Base-by-base conservation (phyloP, 2,797 vertebrate species). In the Ctenopoma multispine region DNA sequence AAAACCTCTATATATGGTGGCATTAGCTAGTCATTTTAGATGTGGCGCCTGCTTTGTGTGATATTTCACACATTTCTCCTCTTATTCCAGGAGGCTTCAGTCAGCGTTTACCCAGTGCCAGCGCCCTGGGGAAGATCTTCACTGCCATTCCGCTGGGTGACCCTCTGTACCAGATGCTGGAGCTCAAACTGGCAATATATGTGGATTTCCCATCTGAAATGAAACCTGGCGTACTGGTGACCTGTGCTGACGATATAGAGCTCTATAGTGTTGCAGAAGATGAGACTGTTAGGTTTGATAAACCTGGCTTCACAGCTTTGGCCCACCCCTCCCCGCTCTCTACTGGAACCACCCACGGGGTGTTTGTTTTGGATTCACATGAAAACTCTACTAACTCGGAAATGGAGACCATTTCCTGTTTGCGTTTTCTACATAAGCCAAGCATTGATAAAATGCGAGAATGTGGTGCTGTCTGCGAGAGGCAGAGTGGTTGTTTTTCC, bases 101-200 rank as follows among this genome's bases (percentile, higher is more conserved):
- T 85, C 97, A 99, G 68, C 96, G 98, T 38, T 91, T 99, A 77
- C 97, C 97, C 38, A 96, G 82, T 61, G 96, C 96, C 10, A 99
- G 97, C 5, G 96, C 96, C 10, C 85, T 99, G 80, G 97, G 98
- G 3, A 99, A 99, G 93, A 95, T 99, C 84, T 98, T 99, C 87
- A 95, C 92, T 0, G 94, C 96, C 5, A n/a, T 99, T 70, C 98
- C 98, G 0, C 54, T 98, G 4, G 97, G 97, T 0, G 83, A 95
- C 0, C 96, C 96, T 0, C 20, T 96, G 64, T 97, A 93, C 84
- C 97, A 99, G 92, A 99, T 99, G 97, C 64, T 99, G 83, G 98
- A 99, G 73, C 92, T 99, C 75, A 99, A 99, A 80, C 89, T 99
- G 59, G 95, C 96, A 79, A 95, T 97, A 91, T 99, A 98, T 58